Percentiles rank a stretch among this genome's conserved stretches.
Conservation (phyloP, 1,140 invertebrate genomes). For the Nixonia krombeini region DNA sequence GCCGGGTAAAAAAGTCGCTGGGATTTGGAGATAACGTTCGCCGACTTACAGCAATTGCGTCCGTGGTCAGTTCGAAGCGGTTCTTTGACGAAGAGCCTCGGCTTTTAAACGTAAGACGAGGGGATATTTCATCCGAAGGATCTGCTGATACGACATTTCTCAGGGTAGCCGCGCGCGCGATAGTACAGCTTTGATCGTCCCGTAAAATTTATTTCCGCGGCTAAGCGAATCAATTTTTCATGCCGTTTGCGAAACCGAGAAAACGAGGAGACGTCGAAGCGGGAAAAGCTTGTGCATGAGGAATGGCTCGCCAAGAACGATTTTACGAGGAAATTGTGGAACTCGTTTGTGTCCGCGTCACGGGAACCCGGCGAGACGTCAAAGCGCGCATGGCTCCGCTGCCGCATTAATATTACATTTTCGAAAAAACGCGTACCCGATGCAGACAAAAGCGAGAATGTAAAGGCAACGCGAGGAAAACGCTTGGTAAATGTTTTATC, state of each 20-base stretch:
- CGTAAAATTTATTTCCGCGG: conserved; percentile 29
- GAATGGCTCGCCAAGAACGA: neutral
- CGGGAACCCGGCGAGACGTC: neutral
- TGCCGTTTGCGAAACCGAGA: conserved; percentile 14
- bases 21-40: conserved; percentile 27
- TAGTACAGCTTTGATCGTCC: conserved; percentile 28
- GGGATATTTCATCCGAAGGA: conserved; percentile 33
- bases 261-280: conserved; percentile 14
- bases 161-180: conserved; percentile 14
- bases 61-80: conserved; percentile 26
- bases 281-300: conserved; percentile 6
- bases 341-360: neutral
- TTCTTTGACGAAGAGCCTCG: conserved; percentile 29
- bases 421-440: neutral
- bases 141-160: conserved; percentile 29
- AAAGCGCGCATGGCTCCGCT: neutral
- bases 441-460: neutral
- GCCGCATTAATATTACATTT: neutral
- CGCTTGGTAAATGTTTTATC: neutral
- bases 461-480: neutral
- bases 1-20: conserved; percentile 10
- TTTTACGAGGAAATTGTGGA: conserved; percentile 9
- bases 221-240: conserved; percentile 36
- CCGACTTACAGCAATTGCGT: conserved; percentile 20
- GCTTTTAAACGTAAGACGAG: conserved; percentile 20